phyloP scores from a whole-genome alignment of 1,140 invertebrate genomes.

The Trissolcus basalis region DNA sequence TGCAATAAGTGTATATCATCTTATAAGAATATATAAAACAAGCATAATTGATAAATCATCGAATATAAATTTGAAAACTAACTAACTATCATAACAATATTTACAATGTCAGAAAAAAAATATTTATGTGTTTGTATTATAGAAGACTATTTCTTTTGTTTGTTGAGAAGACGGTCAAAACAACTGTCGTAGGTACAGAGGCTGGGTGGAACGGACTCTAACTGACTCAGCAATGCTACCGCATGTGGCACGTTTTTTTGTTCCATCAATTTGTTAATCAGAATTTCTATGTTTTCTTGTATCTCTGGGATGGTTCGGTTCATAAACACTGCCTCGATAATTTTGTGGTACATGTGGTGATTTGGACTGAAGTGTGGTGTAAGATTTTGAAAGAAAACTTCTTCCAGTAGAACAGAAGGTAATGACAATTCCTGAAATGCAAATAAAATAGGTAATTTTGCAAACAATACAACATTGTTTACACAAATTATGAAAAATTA shows the following conservation, averaged over 20 bases:
- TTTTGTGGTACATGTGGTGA: slow-evolving; percentile 68
- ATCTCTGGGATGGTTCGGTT: slow-evolving; percentile 66
- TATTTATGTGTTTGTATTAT: too few species aligned
- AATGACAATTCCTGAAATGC: slow-evolving; percentile 60
- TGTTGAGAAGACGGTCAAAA: slow-evolving; percentile 63
- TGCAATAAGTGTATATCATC: too few species aligned
- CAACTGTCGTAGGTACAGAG: slow-evolving; percentile 70
- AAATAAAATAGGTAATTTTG: slow-evolving; percentile 7
- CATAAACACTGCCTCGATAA: slow-evolving; percentile 68
- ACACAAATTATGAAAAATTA: too few species aligned
- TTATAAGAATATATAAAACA: too few species aligned
- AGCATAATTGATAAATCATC: too few species aligned
- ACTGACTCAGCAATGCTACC: slow-evolving; percentile 67
- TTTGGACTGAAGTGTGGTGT: slow-evolving; percentile 67
- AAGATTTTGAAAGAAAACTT: slow-evolving; percentile 71
- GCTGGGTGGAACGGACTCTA: slow-evolving; percentile 66
- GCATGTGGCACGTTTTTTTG: slow-evolving; percentile 69
- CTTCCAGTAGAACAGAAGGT: slow-evolving; percentile 65
- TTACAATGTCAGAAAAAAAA: neutral
- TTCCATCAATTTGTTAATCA: slow-evolving; percentile 67
- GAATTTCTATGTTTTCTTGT: slow-evolving; percentile 64
- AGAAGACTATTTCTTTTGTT: slow-evolving; percentile 40
- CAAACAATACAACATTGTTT: too few species aligned
- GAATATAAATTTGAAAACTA: too few species aligned
- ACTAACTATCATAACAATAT: neutral